Conservation (phyloP, 1,140 invertebrate species). For the Atopsyche davidsoni region DNA sequence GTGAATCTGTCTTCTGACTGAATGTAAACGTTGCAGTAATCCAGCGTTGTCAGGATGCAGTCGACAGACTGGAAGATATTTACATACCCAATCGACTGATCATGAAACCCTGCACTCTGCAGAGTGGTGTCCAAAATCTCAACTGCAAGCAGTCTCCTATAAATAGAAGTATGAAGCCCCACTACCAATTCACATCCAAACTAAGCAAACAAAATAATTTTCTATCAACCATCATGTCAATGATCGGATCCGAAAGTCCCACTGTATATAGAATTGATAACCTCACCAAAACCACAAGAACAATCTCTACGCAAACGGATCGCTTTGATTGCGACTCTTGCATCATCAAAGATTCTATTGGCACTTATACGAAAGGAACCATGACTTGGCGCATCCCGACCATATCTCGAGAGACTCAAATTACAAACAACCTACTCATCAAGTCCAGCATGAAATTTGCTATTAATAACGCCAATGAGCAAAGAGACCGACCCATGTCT, state of each 20-base stretch:
- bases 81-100: conserved; percentile 16
- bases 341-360: neutral
- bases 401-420: conserved; percentile 13
- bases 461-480: conserved; percentile 8
- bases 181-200: conserved; percentile 8
- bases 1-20: too few relatives aligned
- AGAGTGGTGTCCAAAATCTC: too few relatives aligned
- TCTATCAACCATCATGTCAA: conserved; percentile 8
- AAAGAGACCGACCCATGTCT: conserved; percentile 16
- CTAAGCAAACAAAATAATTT: neutral
- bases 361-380: neutral
- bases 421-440: conserved; percentile 12
- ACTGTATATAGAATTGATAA: too few relatives aligned
- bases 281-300: neutral
- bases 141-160: neutral
- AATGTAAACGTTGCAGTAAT: conserved; percentile 30
- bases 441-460: conserved; percentile 19
- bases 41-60: conserved; percentile 18
- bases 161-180: too few relatives aligned
- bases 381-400: neutral
- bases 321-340: conserved; percentile 13
- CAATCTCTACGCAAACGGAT: conserved; percentile 13
- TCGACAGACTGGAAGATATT: conserved; percentile 19
- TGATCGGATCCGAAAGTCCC: too few relatives aligned
- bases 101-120: neutral